phyloP scores from a whole-genome alignment of 1,140 invertebrate species.

The Aphelinus atriplicis region DNA sequence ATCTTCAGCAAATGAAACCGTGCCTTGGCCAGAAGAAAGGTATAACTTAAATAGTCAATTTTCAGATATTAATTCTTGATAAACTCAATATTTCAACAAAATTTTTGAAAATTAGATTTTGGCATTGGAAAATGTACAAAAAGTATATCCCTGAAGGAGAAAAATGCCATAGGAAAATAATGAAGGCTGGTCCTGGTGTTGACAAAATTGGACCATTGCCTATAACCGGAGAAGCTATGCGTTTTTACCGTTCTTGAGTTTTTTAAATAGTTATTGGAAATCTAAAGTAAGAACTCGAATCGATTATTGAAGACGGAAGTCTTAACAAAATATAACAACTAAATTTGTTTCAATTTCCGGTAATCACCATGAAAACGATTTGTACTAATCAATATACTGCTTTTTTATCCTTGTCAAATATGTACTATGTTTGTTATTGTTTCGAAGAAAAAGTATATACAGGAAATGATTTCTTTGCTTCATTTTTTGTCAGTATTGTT shows the following conservation, averaged over 20 bases:
- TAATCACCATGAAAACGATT: no score
- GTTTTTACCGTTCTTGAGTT: conserved; percentile 4
- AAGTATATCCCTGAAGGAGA: conserved; percentile 36
- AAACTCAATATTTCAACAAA: background rate
- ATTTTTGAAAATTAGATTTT: conserved; percentile 34
- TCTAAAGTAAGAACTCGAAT: no score
- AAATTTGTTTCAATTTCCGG: no score
- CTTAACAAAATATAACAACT: no score
- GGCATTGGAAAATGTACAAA: conserved; percentile 39
- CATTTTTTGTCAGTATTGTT: no score
- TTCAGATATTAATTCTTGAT: background rate
- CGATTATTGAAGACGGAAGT: no score
- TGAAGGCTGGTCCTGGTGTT: conserved; percentile 34
- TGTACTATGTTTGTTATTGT: background rate
- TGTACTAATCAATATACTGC: background rate
- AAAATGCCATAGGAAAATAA: conserved; percentile 39
- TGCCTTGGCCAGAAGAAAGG: conserved; percentile 25
- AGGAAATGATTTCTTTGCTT: no score
- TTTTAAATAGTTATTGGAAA: no score
- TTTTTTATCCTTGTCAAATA: no score
- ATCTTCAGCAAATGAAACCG: conserved; percentile 17
- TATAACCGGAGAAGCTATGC: conserved; percentile 27
- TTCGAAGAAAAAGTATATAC: no score
- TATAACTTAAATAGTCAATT: background rate
- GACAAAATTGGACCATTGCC: conserved; percentile 35